phyloP scores from a whole-genome alignment of 2,888 invertebrate genomes.

The Drosophila ezoana region DNA sequence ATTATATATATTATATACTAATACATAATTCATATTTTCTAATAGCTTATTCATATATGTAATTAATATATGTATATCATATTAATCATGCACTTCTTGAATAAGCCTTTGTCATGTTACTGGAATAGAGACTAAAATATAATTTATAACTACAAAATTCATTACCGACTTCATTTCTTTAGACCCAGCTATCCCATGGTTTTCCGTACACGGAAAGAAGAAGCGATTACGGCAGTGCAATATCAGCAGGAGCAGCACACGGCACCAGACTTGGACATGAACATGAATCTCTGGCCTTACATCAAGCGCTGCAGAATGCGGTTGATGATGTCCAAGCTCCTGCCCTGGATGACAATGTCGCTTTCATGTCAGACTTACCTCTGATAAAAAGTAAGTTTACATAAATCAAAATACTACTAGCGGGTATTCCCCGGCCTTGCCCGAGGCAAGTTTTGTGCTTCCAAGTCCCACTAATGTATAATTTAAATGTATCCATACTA shows the following conservation, averaged over 20 bases:
- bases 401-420: too few species aligned
- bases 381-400: slow-evolving; percentile 93
- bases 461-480: too few species aligned
- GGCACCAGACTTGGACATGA: slow-evolving; percentile 86
- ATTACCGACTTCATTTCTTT: slow-evolving; percentile 20
- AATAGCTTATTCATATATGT: too few species aligned
- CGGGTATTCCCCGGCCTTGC: too few species aligned
- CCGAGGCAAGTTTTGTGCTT: too few species aligned
- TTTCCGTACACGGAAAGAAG: slow-evolving; percentile 87
- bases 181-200: slow-evolving; percentile 87
- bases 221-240: slow-evolving; percentile 87
- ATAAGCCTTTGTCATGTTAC: too few species aligned
- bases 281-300: slow-evolving; percentile 91
- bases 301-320: slow-evolving; percentile 92
- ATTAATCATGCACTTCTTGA: too few species aligned
- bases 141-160: not conserved
- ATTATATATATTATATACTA: too few species aligned
- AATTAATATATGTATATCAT: too few species aligned
- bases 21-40: too few species aligned
- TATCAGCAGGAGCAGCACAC: slow-evolving; percentile 86
- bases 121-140: too few species aligned
- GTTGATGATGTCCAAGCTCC: slow-evolving; percentile 89
- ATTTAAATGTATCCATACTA: too few species aligned
- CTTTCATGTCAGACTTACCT: slow-evolving; percentile 95
- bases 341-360: slow-evolving; percentile 93